Conservation (phyloP, 2,797 vertebrate species). For the Chiroxiphia lanceolata region DNA sequence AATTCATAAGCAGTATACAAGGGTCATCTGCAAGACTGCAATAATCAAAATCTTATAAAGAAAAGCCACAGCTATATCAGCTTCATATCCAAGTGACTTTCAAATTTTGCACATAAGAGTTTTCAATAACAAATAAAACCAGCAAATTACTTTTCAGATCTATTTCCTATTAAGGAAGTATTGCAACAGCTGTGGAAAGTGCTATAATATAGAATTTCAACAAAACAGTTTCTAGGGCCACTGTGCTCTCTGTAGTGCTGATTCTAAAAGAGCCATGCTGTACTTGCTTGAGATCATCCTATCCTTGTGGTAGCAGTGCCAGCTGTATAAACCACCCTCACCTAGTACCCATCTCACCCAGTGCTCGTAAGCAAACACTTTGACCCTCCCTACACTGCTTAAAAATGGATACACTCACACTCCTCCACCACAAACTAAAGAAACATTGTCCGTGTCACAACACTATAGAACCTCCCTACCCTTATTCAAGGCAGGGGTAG, state of each 20-base stretch:
- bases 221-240: neutral
- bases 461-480: neutral
- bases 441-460: accelerated
- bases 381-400: neutral
- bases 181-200: neutral
- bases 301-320: neutral
- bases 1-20: neutral
- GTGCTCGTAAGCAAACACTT: neutral
- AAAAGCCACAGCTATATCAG: neutral
- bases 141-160: neutral
- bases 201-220: neutral
- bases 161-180: neutral
- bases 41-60: neutral
- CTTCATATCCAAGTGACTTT: neutral
- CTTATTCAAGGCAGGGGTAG: neutral
- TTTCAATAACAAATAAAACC: neutral
- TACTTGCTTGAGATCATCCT: neutral
- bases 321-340: neutral
- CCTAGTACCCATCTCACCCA: neutral
- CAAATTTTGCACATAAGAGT: neutral
- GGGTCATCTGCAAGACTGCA: neutral
- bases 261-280: accelerated
- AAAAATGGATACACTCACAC: neutral
- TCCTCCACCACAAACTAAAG: neutral
- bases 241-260: neutral